phyloP scores from a whole-genome alignment of 2,113 vertebrate species.

The Eretmodus cyanostictus region DNA sequence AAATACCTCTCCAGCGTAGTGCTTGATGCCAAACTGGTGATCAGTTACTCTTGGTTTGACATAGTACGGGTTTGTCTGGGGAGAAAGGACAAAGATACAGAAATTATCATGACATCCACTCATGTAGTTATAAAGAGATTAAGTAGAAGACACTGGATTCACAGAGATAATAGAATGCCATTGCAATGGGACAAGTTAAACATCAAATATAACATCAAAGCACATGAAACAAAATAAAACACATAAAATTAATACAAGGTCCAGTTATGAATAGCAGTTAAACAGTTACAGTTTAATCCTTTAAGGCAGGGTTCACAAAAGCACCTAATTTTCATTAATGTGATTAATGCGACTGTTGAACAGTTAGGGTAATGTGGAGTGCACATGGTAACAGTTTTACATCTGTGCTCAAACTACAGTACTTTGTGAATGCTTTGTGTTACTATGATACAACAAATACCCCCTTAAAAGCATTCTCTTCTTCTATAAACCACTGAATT shows the following conservation, averaged over 20 bases:
- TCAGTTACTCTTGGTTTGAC: constrained; percentile 86
- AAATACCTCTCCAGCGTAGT: constrained; percentile 89
- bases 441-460: neutral
- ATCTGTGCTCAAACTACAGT: neutral
- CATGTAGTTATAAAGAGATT: neutral
- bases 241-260: neutral
- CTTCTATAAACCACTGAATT: neutral
- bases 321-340: neutral
- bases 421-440: neutral
- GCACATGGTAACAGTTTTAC: neutral
- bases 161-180: neutral
- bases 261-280: neutral
- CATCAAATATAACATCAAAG: neutral
- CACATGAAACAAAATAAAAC: neutral
- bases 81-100: constrained; percentile 6
- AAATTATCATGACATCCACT: neutral
- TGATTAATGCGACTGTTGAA: neutral
- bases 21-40: constrained; percentile 89
- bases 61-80: constrained; percentile 83
- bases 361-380: neutral
- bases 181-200: neutral
- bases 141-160: neutral
- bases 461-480: neutral
- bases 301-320: neutral
- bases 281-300: neutral